A percentile compares a stretch with the other conserved stretches of the same genome.
Evolutionary conservation across 2,113 vertebrate genomes (phyloP).

Genomic region (Daphoenositta chrysoptera): DNA sequence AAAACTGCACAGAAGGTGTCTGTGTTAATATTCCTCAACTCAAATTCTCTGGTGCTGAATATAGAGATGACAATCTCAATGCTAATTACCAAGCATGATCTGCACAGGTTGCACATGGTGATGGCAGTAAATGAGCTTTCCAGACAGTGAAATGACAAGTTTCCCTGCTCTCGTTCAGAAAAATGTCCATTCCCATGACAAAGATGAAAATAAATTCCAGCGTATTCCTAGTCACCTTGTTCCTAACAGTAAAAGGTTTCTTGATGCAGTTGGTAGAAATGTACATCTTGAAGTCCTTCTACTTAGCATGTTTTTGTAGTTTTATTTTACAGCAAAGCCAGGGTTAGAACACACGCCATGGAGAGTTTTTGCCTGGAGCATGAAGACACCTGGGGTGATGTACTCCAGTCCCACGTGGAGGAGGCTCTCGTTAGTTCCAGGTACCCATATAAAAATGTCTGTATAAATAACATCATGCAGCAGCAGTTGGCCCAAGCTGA

Average conservation of each 20-base stretch:
- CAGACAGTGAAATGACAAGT: background rate
- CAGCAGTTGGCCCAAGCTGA: slow-evolving; percentile 62
- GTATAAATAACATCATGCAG: slow-evolving; percentile 65
- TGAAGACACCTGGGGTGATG: background rate
- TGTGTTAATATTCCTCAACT: background rate
- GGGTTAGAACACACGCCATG: background rate
- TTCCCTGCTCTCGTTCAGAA: background rate
- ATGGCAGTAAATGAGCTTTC: background rate
- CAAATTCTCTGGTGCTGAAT: background rate
- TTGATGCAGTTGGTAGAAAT: background rate
- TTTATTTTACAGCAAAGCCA: slow-evolving; percentile 50
- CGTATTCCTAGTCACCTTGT: background rate
- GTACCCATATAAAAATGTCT: slow-evolving; percentile 47
- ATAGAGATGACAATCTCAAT: background rate
- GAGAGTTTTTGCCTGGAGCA: slow-evolving; percentile 9
- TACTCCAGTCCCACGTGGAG: background rate
- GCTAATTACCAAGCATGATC: background rate
- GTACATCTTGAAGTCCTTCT: background rate
- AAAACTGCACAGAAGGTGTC: background rate
- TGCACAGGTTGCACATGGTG: background rate
- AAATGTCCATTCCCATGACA: background rate
- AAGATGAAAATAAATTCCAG: background rate
- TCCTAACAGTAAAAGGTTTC: slow-evolving; percentile 1
- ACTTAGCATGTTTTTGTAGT: background rate
- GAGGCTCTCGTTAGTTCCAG: slow-evolving; percentile 37